Conservation (phyloP, 1,140 invertebrate genomes). For the Chrysomallon squamiferum region DNA sequence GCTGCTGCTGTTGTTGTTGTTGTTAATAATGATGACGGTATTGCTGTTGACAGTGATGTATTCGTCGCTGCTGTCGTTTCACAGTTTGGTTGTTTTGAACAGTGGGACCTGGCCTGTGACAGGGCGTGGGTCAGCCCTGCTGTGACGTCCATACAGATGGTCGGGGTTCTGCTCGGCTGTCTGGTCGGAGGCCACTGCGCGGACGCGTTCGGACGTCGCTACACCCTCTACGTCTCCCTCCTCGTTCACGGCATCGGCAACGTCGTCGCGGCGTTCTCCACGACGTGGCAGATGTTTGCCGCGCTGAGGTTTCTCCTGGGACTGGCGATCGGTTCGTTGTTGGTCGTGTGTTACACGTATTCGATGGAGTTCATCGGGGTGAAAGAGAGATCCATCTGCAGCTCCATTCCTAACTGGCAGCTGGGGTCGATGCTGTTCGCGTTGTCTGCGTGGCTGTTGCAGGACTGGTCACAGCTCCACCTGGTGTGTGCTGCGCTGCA, state of each 20-base stretch:
- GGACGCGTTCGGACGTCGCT: conserved; percentile 44
- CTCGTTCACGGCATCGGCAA: conserved; percentile 22
- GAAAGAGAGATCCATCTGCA: conserved; percentile 8
- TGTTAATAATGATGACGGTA: too few relatives aligned
- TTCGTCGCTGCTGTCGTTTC: too few relatives aligned
- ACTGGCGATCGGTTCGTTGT: background rate
- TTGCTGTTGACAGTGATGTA: too few relatives aligned
- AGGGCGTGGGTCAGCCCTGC: conserved; percentile 27
- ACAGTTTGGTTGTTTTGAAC: too few relatives aligned
- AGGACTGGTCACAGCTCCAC: conserved; percentile 66
- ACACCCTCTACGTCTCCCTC: conserved; percentile 27
- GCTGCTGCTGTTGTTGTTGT: too few relatives aligned
- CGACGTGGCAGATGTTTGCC: conserved; percentile 46
- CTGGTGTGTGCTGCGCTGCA: conserved; percentile 76
- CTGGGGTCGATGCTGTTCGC: conserved; percentile 1
- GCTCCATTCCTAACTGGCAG: conserved; percentile 8
- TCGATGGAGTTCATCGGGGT: conserved; percentile 14
- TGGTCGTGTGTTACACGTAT: conserved; percentile 2
- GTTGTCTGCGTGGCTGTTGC: background rate
- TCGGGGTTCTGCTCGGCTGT: conserved; percentile 39
- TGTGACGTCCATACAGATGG: conserved; percentile 52
- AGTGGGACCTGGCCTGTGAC: conserved; percentile 51
- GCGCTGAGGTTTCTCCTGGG: conserved; percentile 43
- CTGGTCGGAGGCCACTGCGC: conserved; percentile 38
- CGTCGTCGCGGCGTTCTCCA: conserved; percentile 23